Evolutionary conservation across 2,797 vertebrate species (phyloP).

Genomic region (Sphenodon punctatus): DNA sequence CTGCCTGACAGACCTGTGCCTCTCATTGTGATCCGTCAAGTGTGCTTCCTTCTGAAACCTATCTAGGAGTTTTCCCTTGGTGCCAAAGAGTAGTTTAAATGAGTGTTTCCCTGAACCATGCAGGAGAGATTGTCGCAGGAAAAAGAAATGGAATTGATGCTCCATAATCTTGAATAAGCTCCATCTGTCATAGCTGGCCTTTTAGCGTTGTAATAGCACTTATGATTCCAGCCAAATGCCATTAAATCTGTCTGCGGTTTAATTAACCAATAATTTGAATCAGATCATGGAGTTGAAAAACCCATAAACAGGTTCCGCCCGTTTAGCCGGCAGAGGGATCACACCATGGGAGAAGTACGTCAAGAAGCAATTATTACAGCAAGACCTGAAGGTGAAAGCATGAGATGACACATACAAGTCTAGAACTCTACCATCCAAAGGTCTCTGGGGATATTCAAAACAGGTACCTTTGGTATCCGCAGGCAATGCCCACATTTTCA

Average conservation of each 20-base stretch:
- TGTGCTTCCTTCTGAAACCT: neutral
- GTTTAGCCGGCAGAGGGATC: neutral
- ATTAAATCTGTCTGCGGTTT: conserved; percentile 64
- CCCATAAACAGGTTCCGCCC: conserved; percentile 46
- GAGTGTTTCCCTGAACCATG: neutral
- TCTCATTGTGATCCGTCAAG: neutral
- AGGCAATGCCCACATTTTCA: no score
- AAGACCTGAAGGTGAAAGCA: neutral
- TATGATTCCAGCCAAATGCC: conserved; percentile 49
- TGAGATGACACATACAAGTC: neutral
- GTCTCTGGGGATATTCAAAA: neutral
- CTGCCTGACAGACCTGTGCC: neutral
- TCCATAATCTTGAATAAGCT: conserved; percentile 50
- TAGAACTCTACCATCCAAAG: accelerated
- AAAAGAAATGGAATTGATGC: neutral
- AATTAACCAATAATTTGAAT: conserved; percentile 64
- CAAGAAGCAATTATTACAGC: neutral
- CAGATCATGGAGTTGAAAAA: conserved; percentile 15
- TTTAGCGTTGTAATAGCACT: conserved; percentile 53
- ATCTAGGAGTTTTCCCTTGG: neutral
- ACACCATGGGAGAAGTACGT: neutral
- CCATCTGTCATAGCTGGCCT: conserved; percentile 67
- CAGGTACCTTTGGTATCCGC: no score
- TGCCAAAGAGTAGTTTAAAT: neutral
- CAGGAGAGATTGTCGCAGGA: neutral